These are phyloP conservation scores for Myathropa florea DNA, from an alignment of 2,888 invertebrate genomes.

Conservation along the genomic window DNA sequence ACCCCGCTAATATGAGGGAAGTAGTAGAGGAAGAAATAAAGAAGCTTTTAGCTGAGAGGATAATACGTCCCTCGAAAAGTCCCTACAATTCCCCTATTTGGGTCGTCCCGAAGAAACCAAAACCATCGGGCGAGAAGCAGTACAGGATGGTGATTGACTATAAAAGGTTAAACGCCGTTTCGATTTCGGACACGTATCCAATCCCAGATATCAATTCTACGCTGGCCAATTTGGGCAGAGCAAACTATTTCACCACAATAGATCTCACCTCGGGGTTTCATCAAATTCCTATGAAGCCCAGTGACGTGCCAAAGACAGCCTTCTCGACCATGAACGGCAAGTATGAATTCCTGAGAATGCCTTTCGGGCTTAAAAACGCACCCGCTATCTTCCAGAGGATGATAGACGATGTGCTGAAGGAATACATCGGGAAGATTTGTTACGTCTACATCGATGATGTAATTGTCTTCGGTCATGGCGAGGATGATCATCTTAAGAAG, in stretches of 20 bases:
- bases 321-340: slow-evolving; percentile 50
- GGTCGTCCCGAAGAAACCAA: slow-evolving; percentile 70
- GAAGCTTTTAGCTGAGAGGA: slow-evolving; percentile 73
- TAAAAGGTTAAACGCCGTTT: slow-evolving; percentile 66
- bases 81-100: slow-evolving; percentile 73
- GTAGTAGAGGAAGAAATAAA: slow-evolving; percentile 76
- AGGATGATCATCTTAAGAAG: not conserved
- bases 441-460: not conserved
- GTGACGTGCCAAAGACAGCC: too few species aligned
- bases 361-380: not conserved
- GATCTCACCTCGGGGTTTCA: slow-evolving; percentile 71
- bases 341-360: slow-evolving; percentile 65
- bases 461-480: not conserved
- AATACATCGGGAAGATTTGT: slow-evolving; percentile 32
- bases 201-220: slow-evolving; percentile 30
- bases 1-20: slow-evolving; percentile 75
- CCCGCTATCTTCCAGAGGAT: slow-evolving; percentile 62
- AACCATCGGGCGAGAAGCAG: slow-evolving; percentile 60
- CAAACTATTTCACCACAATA: slow-evolving; percentile 67
- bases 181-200: slow-evolving; percentile 44
- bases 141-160: slow-evolving; percentile 69
- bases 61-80: slow-evolving; percentile 74
- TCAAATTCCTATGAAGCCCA: too few species aligned
- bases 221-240: slow-evolving; percentile 59
- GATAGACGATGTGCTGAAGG: slow-evolving; percentile 66